Evolutionary conservation across 2,113 vertebrate genomes (phyloP).

Genomic region (Barnardius zonarius): DNA sequence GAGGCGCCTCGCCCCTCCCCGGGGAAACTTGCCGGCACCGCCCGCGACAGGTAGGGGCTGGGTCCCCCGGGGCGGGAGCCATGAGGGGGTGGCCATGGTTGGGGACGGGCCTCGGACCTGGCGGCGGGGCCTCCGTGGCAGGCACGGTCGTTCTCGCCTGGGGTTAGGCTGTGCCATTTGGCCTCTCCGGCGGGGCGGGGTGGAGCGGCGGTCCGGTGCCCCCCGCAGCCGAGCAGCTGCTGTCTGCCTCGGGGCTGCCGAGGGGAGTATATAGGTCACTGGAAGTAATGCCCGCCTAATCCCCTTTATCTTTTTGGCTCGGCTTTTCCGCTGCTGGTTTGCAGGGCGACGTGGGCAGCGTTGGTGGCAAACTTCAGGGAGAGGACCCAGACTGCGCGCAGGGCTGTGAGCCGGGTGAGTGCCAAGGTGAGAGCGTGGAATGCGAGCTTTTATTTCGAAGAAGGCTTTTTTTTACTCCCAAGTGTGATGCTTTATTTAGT

Average conservation of each 20-base stretch:
- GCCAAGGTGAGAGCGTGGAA: background rate
- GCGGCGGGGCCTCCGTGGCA: background rate
- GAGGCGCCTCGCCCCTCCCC: background rate
- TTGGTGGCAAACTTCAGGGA: background rate
- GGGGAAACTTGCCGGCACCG: background rate
- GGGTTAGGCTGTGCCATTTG: background rate
- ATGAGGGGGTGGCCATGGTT: background rate
- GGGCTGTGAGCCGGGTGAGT: background rate
- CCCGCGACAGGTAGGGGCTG: background rate
- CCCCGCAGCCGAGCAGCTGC: background rate
- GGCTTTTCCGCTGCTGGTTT: background rate
- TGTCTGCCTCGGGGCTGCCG: background rate
- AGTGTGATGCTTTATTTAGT: background rate
- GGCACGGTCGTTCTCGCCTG: background rate
- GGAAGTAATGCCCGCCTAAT: slow-evolving; percentile 74
- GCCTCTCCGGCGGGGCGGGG: background rate
- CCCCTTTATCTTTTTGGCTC: slow-evolving; percentile 66
- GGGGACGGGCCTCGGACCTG: background rate
- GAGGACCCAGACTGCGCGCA: background rate
- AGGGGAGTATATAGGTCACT: slow-evolving; percentile 74
- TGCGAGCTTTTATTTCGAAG: background rate
- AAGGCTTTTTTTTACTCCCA: background rate
- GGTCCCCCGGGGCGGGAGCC: background rate
- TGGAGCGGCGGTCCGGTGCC: background rate
- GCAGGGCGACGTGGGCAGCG: background rate